Evolutionary conservation across 2,113 vertebrate genomes (phyloP), one percentile per base, ranked within the genome.

Genomic region (Australoheros scitulus): DNA sequence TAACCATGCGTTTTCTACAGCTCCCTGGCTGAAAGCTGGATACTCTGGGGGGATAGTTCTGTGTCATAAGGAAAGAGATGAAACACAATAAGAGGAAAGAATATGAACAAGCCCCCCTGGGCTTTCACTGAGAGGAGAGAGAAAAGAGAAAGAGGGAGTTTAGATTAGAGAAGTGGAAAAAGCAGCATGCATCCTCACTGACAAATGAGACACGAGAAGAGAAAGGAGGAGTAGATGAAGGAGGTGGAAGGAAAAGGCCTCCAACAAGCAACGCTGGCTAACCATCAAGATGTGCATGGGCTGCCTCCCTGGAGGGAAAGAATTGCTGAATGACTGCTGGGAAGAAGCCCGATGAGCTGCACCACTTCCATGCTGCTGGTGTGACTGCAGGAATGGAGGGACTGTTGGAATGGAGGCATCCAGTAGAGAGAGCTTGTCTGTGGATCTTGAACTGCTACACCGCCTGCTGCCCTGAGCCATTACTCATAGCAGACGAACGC

Each of bases 1-100:
- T 94, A 95, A 94, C 94, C 93, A 94, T 94, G 92, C 92, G 85
- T 92, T 91, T 89, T 92, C 90, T 80, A 79, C 88, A 22, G 84
- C 84, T 93, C 87, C 89, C 87, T 64, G 78, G 81, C 90, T 90
- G 91, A 89, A 91, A 86, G 86, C 91, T 90, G 85, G 80, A 88
- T 87, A 85, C 92, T 93, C 94, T 83, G 41, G 88, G 91, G 93
- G 90, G 87, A 91, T 81, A 88, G 88, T 92, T 92, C 87, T 93
- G 86, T 92, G 94, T 95, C 91, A 92, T 93, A 88, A 92, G 86
- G 91, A 90, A 93, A 89, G 89, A 89, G 89, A 92, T 93, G 90
- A 92, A 93, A 89, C 84, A 92, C 92, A 95, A 92, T 92, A 91
- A 94, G 87, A 89, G 83, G 85, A 85, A 84, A 91, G 93, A 93